Conservation (phyloP, 2,888 invertebrate species). For the Gerris lacustris region DNA sequence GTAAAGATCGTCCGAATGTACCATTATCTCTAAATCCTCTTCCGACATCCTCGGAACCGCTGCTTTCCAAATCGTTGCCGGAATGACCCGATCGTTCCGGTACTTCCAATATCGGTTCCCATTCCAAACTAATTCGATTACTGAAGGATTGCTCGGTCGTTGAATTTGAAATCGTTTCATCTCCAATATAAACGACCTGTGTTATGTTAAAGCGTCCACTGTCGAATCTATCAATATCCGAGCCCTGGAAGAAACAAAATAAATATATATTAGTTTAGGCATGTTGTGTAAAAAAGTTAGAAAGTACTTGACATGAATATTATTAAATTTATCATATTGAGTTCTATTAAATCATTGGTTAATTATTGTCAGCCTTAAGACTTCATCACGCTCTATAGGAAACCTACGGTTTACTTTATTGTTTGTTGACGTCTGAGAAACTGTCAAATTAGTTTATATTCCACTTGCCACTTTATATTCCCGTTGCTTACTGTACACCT, state of each 20-base stretch:
- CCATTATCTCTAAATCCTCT: constrained; percentile 12
- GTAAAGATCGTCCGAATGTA: constrained; percentile 10
- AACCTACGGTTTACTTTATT: too few species aligned
- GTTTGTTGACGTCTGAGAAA: too few species aligned
- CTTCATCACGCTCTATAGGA: too few species aligned
- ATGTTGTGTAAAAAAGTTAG: too few species aligned
- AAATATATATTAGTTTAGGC: constrained; percentile 29
- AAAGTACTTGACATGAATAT: too few species aligned
- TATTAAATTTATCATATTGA: too few species aligned
- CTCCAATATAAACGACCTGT: constrained; percentile 37
- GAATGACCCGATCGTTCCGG: constrained; percentile 19
- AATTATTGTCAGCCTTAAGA: too few species aligned
- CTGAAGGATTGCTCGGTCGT: constrained; percentile 25
- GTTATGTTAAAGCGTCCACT: neutral
- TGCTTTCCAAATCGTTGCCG: constrained; percentile 17
- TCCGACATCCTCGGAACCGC: constrained; percentile 14
- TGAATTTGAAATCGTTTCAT: constrained; percentile 33
- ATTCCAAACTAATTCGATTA: constrained; percentile 20
- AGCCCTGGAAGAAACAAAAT: constrained; percentile 19
- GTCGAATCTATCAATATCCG: neutral
- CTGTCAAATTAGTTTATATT: too few species aligned
- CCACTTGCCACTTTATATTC: too few species aligned
- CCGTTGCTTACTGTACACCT: too few species aligned
- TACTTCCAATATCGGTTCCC: constrained; percentile 21
- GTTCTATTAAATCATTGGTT: too few species aligned